Conservation (phyloP, 2,797 vertebrate genomes). For the Acestrorhynchus altus region DNA sequence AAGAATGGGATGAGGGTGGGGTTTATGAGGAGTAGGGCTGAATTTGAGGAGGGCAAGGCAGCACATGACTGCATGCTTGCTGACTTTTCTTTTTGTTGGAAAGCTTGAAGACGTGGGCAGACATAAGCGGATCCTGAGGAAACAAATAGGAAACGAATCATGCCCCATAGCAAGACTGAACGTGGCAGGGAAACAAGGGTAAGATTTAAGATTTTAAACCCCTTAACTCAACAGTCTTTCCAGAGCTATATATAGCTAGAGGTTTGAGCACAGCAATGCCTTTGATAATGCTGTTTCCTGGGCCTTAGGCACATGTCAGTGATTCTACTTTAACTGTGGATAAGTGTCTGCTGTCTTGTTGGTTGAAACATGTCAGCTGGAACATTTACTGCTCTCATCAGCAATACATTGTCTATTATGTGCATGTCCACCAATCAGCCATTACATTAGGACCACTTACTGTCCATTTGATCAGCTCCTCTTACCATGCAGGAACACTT, state of each 20-base stretch:
- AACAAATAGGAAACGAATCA: constrained; percentile 57
- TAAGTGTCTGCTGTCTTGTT: not conserved
- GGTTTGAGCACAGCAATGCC: constrained; percentile 40
- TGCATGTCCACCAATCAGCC: too few species aligned
- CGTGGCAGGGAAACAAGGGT: constrained; percentile 59
- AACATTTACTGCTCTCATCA: not conserved
- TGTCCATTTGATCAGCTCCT: too few species aligned
- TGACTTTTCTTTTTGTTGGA: constrained; percentile 29
- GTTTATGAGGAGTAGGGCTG: constrained; percentile 5
- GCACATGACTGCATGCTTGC: constrained; percentile 27
- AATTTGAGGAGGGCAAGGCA: constrained; percentile 36
- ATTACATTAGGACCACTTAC: too few species aligned
- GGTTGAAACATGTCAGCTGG: constrained; percentile 10
- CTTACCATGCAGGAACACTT: too few species aligned
- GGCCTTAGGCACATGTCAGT: constrained; percentile 34
- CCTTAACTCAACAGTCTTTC: constrained; percentile 59
- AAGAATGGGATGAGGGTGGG: not conserved
- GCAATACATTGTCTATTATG: not conserved
- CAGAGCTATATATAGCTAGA: constrained; percentile 64
- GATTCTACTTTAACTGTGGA: constrained; percentile 47
- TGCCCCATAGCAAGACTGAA: constrained; percentile 48
- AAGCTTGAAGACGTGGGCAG: constrained; percentile 39
- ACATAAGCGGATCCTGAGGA: constrained; percentile 60
- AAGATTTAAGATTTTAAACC: constrained; percentile 63
- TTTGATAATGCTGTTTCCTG: constrained; percentile 46